A percentile compares a stretch with the other conserved stretches of the same genome.
Conservation (phyloP, 1,140 invertebrate genomes). For the Anastrepha ludens region DNA sequence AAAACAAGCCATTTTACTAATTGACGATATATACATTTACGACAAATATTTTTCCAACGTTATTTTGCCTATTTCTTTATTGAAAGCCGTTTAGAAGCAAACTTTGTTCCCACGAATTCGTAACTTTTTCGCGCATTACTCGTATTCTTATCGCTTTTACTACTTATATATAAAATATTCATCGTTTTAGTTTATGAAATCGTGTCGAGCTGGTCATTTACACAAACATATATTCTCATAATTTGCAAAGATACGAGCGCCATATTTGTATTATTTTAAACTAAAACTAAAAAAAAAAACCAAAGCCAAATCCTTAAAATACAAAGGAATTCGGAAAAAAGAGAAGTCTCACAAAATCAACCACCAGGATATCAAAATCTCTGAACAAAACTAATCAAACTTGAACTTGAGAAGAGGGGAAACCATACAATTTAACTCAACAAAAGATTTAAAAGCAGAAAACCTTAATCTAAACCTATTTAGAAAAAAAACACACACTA, state of each 20-base stretch:
- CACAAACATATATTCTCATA: constrained; percentile 35
- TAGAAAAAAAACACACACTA: neutral
- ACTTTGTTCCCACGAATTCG: constrained; percentile 19
- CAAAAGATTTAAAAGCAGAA: neutral
- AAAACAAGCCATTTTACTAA: constrained; percentile 51
- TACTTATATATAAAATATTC: constrained; percentile 41
- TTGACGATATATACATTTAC: constrained; percentile 45
- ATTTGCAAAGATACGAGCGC: constrained; percentile 44
- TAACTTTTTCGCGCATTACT: constrained; percentile 25
- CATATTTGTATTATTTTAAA: constrained; percentile 52
- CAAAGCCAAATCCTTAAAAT: constrained; percentile 40
- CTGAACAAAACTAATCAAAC: constrained; percentile 38
- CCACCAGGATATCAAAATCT: constrained; percentile 36
- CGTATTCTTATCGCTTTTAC: constrained; percentile 46
- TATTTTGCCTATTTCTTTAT: constrained; percentile 43
- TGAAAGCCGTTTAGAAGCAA: constrained; percentile 41
- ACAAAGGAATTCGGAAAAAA: constrained; percentile 2
- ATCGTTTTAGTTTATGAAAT: constrained; percentile 49
- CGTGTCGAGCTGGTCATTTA: constrained; percentile 48
- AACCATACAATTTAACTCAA: neutral
- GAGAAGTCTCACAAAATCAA: constrained; percentile 17
- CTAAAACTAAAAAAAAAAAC: constrained; percentile 8
- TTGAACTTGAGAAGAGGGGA: neutral
- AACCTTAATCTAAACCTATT: neutral
- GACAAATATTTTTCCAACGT: constrained; percentile 47